Base-by-base conservation (phyloP, 2,797 vertebrate genomes). In the Aeoliscus strigatus region DNA sequence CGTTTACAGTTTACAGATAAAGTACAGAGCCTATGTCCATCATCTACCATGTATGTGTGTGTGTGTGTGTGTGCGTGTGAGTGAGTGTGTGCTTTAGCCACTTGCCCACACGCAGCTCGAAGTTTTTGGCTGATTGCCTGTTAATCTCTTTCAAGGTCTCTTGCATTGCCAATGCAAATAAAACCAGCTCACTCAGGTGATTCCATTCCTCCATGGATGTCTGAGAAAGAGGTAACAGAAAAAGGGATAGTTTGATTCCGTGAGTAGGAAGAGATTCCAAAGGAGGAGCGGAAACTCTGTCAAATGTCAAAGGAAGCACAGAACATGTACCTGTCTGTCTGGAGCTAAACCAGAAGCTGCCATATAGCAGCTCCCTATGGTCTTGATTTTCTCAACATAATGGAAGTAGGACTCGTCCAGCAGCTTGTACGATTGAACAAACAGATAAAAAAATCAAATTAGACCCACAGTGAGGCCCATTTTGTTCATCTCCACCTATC, bases 381-480 rank as follows among this genome's bases (percentile, higher is more conserved):
- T 90, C 74, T 90, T 90, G 48, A 90, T 90, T 65, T 90, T 90
- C 79, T 90, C 88, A 62, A 90, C 86, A 11, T 76, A 82, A 41
- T 80, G 58, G 59, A 90, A 90, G 47, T 86, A 89, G 0, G 85
- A 81, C 60, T 90, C 89, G 44, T 87, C 84, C 58, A 91, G 47
- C 50, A 90, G 21, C 87, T 90, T 61, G 21, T 8, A n/a, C n/a
- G n/a, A n/a, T 4, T 35, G 24, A 32, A 43, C 15, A 41, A 21
- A 29, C 27, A 39, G 11, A 23, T 2, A 16, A 33, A 34, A 44
- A 17, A 31, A 1, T 25, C 16, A 15, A 25, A 46, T 40, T 37
- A 12, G 3, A 11, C 12, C 13, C 3, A 13, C 4, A 21, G 4
- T 2, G 5, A 9, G 17, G 9, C 5, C 8, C 17, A 14, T 41